These are phyloP conservation scores for Gryllus longicercus DNA, from an alignment of 2,888 invertebrate genomes.

Conservation along the genomic window DNA sequence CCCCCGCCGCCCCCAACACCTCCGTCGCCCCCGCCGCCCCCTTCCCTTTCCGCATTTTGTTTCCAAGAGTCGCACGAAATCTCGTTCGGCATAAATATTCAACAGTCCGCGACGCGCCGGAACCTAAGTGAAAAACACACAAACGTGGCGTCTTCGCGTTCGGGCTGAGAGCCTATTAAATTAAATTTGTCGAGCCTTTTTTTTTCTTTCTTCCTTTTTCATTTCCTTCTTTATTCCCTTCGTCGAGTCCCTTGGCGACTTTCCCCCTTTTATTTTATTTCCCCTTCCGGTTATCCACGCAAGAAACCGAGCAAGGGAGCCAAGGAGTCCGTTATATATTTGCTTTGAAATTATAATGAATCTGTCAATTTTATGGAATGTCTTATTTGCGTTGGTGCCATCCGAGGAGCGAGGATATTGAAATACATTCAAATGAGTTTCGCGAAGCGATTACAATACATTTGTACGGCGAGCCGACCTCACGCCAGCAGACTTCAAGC, in stretches of 20 bases:
- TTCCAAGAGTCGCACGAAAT: slow-evolving; percentile 6
- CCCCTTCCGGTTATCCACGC: neutral
- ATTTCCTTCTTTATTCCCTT: neutral
- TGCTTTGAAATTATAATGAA: slow-evolving; percentile 17
- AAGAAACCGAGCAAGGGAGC: neutral
- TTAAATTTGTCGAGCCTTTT: slow-evolving; percentile 8
- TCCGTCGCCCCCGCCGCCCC: neutral
- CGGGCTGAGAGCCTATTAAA: neutral
- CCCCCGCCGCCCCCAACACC: neutral
- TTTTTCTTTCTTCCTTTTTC: neutral
- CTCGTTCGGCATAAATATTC: slow-evolving; percentile 17
- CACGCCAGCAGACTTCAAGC: too few relatives aligned
- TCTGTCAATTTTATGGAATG: neutral
- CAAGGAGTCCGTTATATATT: slow-evolving; percentile 6
- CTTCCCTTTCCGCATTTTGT: neutral
- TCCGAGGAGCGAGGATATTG: neutral
- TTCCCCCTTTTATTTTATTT: neutral
- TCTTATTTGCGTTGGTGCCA: neutral
- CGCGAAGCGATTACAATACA: neutral
- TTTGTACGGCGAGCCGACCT: neutral
- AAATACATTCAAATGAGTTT: slow-evolving; percentile 3
- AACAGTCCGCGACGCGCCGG: neutral
- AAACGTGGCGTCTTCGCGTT: neutral
- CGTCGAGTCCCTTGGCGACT: neutral
- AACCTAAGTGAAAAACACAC: slow-evolving; percentile 17